Evolutionary conservation across 2,888 invertebrate species (phyloP).

Genomic region (Caenorhabditis sp.): DNA sequence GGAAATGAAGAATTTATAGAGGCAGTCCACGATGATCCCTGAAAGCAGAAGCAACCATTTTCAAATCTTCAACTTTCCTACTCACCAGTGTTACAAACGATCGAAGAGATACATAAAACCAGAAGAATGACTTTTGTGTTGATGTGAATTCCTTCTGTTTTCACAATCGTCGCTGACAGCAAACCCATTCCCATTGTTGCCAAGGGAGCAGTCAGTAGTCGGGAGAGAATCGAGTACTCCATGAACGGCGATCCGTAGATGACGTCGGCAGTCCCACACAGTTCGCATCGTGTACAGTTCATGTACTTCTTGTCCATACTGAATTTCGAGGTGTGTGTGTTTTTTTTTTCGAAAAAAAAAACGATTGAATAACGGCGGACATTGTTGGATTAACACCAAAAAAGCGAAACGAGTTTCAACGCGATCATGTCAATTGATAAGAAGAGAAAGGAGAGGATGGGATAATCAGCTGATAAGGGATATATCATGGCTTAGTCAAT

Average conservation of each 20-base stretch:
- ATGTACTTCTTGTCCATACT: slow-evolving; percentile 61
- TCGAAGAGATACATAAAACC: slow-evolving; percentile 54
- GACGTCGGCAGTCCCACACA: slow-evolving; percentile 59
- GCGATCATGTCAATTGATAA: slow-evolving; percentile 34
- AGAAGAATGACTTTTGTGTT: slow-evolving; percentile 57
- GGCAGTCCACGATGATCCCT: slow-evolving; percentile 55
- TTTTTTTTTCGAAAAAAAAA: slow-evolving; percentile 14
- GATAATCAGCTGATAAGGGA: slow-evolving; percentile 64
- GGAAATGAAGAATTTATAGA: slow-evolving; percentile 65
- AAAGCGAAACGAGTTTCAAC: slow-evolving; percentile 52
- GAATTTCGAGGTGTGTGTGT: background rate
- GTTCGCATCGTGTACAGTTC: slow-evolving; percentile 67
- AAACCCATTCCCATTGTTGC: slow-evolving; percentile 62
- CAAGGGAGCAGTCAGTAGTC: slow-evolving; percentile 54
- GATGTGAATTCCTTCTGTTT: slow-evolving; percentile 56
- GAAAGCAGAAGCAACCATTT: background rate
- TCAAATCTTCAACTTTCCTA: too few relatives aligned
- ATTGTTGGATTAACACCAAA: slow-evolving; percentile 36
- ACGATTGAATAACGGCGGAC: background rate
- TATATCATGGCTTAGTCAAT: slow-evolving; percentile 59
- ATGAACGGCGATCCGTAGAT: slow-evolving; percentile 49
- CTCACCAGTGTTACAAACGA: slow-evolving; percentile 60
- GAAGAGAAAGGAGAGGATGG: slow-evolving; percentile 2
- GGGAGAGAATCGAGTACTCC: slow-evolving; percentile 62
- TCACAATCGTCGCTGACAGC: slow-evolving; percentile 54